Base-by-base conservation (phyloP, 2,797 vertebrate genomes). In the Picus viridis region DNA sequence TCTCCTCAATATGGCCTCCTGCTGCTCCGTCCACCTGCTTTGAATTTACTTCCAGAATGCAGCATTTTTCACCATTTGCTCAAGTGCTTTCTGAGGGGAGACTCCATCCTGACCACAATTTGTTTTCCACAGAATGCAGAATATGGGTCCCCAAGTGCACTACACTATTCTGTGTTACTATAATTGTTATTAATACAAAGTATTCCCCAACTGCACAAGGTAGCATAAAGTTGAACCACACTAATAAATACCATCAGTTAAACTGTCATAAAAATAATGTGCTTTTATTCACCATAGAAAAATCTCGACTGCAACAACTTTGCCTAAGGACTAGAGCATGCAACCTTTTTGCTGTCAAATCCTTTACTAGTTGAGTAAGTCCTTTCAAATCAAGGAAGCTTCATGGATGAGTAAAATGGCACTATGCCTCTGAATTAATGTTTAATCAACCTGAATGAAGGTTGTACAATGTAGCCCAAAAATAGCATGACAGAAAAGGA, bases 11-110 rank as follows among this genome's bases (percentile, higher is more conserved):
- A 79, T 56, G 67, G 70, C 53, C 79, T 92, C 93, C 86, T 71
- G 57, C 80, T 89, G 93, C 76, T 43, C n/a, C 0, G 2, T 92
- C 85, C 96, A 95, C 94, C 94, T 94, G 92, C 65, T 95, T 84
- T 24, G 67, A 79, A 74, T 70, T 87, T 68, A 57, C 36, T 86
- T 95, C 91, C 93, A 90, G 91, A 75, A 95, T 69, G 56, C 11
- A 91, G 26, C 32, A 24, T 54, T 91, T 93, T 88, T 88, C 47
- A 53, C 75, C 16, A 16, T 83, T 91, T 86, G 75, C 68, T 94
- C 58, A 57, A 51, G 70, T 67, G 23, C 13, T 75, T 72, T 62
- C 70, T 51, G 45, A 80, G 20, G n/a, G 19, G 53, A 75, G n/a
- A 69, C 53, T 78, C 77, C 82, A 92, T 73, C 56, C 51, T 77